These are phyloP conservation scores for Pogonocherus hispidulus DNA, from an alignment of 2,888 invertebrate genomes.

Conservation along the genomic window DNA sequence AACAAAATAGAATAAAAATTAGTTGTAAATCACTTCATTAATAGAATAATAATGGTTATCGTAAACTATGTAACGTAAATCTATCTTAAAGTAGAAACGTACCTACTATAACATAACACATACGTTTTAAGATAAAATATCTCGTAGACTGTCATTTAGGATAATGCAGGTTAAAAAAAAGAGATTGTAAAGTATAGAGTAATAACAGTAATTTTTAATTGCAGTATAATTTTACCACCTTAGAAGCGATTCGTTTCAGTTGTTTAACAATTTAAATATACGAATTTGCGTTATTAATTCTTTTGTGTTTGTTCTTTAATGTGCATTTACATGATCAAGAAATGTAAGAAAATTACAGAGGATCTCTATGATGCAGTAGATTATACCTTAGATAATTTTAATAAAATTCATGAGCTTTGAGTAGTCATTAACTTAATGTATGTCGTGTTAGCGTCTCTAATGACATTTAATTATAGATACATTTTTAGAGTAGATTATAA, in stretches of 20 bases:
- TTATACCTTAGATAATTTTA: constrained; percentile 54
- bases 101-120: too few species aligned
- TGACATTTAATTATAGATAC: constrained; percentile 49
- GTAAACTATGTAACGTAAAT: too few species aligned
- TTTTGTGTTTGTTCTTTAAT: constrained; percentile 48
- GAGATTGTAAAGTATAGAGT: background rate
- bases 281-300: constrained; percentile 44
- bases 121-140: background rate
- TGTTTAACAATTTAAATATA: constrained; percentile 48
- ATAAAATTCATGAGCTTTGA: constrained; percentile 59
- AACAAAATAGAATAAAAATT: too few species aligned
- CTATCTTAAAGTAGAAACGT: too few species aligned
- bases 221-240: constrained; percentile 37
- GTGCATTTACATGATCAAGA: constrained; percentile 46
- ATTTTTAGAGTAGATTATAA: background rate
- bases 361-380: constrained; percentile 45
- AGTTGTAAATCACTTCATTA: too few species aligned
- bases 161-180: background rate
- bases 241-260: constrained; percentile 46
- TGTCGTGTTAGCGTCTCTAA: constrained; percentile 59
- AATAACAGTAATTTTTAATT: constrained; percentile 34
- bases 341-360: constrained; percentile 51
- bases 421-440: constrained; percentile 61
- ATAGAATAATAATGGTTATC: too few species aligned
- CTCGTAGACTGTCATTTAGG: background rate